These are phyloP conservation scores for Leuciscus waleckii DNA, from an alignment of 2,797 vertebrate genomes.

Conservation along the genomic window DNA sequence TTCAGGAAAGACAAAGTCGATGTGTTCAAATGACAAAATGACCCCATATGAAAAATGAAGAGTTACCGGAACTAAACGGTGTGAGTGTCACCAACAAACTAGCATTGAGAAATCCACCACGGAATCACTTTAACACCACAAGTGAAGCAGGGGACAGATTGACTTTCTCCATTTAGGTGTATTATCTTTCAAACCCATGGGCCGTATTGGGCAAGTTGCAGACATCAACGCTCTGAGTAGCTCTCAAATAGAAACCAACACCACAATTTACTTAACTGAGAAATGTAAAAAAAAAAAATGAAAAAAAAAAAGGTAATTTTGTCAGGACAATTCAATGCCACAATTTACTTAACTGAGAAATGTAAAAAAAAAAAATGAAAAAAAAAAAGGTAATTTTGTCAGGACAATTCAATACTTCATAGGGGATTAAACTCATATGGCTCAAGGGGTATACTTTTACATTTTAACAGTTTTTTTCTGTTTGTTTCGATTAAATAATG, in stretches of 20 bases:
- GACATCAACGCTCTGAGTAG: constrained; percentile 34
- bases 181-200: constrained; percentile 55
- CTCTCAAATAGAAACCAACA: constrained; percentile 48
- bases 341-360: constrained; percentile 49
- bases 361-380: background rate
- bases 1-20: constrained; percentile 52
- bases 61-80: constrained; percentile 50
- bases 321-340: too few relatives aligned
- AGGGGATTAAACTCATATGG: constrained; percentile 4
- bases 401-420: background rate
- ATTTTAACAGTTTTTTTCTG: background rate
- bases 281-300: background rate
- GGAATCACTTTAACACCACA: constrained; percentile 59
- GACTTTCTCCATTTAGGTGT: constrained; percentile 54
- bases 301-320: background rate
- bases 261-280: constrained; percentile 48
- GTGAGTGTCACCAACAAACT: constrained; percentile 59
- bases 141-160: constrained; percentile 45
- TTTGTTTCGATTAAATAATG: background rate
- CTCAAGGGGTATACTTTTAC: constrained; percentile 28
- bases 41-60: constrained; percentile 40
- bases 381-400: constrained; percentile 2
- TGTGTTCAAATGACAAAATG: constrained; percentile 44
- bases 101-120: constrained; percentile 37
- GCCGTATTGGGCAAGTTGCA: constrained; percentile 44